Percentiles rank a stretch among this genome's conserved stretches.
Evolutionary conservation across 2,113 vertebrate genomes (phyloP).

Genomic region (Tylochromis polylepis): DNA sequence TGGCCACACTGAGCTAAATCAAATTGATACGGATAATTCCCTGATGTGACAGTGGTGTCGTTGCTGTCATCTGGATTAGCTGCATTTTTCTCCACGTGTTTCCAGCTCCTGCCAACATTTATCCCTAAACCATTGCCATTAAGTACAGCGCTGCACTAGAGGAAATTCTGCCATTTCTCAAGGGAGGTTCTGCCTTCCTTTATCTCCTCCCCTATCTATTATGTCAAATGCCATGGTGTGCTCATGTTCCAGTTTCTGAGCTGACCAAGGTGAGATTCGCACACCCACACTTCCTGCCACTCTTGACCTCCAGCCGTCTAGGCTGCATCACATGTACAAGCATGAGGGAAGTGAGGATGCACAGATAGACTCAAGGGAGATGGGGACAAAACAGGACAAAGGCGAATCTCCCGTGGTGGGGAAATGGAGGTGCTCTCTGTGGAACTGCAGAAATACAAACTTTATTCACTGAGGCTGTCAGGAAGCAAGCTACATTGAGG

Average conservation of each 20-base stretch:
- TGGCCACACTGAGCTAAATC: slow-evolving; percentile 14
- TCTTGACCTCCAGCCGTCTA: slow-evolving; percentile 39
- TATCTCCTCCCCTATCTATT: slow-evolving; percentile 44
- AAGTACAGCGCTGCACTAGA: slow-evolving; percentile 6
- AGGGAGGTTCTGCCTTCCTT: slow-evolving; percentile 3
- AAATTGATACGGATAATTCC: slow-evolving; percentile 31
- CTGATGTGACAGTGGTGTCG: slow-evolving; percentile 26
- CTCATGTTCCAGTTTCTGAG: slow-evolving; percentile 27
- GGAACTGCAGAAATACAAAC: not conserved
- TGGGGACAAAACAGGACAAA: not conserved
- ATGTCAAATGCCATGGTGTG: slow-evolving; percentile 32
- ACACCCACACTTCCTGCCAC: slow-evolving; percentile 42
- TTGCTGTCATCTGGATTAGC: slow-evolving; percentile 56
- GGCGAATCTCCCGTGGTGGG: not conserved
- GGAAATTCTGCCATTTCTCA: slow-evolving; percentile 42
- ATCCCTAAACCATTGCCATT: slow-evolving; percentile 37
- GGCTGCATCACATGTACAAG: not conserved
- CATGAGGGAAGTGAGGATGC: not conserved
- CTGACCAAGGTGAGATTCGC: slow-evolving; percentile 32
- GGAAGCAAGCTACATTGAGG: slow-evolving; percentile 3
- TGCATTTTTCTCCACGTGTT: slow-evolving; percentile 38
- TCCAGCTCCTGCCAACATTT: not conserved
- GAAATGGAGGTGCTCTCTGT: not conserved
- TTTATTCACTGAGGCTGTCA: not conserved
- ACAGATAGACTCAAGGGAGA: not conserved